Percentiles rank a stretch among this genome's conserved stretches.
Conservation (phyloP, 2,113 vertebrate genomes). For the Loxodonta africana region DNA sequence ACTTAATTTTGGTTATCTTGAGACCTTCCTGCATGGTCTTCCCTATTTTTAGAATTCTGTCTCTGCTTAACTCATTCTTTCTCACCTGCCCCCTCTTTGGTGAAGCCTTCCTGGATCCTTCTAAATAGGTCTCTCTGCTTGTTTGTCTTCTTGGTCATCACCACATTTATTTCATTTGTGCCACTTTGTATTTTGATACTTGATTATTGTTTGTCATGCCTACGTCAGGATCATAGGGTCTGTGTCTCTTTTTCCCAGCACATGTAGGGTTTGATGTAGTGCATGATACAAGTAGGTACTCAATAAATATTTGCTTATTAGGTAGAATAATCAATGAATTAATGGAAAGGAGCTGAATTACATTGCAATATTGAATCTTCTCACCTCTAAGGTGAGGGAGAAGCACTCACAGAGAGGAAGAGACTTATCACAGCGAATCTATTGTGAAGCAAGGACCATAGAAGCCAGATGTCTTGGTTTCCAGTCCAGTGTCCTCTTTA, state of each 20-base stretch:
- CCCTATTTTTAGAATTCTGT: not conserved
- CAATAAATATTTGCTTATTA: not conserved
- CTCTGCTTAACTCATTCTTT: not conserved
- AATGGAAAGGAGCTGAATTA: not conserved
- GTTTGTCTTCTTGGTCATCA: rapidly evolving
- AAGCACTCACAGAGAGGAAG: not conserved
- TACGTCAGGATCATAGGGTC: not conserved
- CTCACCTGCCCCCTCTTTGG: not conserved
- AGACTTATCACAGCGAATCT: not conserved
- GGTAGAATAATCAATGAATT: not conserved
- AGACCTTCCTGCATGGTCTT: not conserved
- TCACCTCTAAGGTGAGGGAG: not conserved
- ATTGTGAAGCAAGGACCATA: not conserved
- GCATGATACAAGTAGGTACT: not conserved
- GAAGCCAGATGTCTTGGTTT: not conserved
- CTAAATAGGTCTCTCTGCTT: not conserved
- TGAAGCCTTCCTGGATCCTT: too few relatives aligned
- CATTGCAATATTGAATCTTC: not conserved
- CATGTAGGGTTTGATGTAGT: not conserved
- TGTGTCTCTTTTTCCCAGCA: not conserved
- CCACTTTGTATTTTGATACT: not conserved
- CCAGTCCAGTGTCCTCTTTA: rapidly evolving
- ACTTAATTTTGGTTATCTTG: not conserved
- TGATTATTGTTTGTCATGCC: not conserved
- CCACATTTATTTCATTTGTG: not conserved